Conservation (phyloP, 2,113 vertebrate genomes). For the Coturnix japonica region DNA sequence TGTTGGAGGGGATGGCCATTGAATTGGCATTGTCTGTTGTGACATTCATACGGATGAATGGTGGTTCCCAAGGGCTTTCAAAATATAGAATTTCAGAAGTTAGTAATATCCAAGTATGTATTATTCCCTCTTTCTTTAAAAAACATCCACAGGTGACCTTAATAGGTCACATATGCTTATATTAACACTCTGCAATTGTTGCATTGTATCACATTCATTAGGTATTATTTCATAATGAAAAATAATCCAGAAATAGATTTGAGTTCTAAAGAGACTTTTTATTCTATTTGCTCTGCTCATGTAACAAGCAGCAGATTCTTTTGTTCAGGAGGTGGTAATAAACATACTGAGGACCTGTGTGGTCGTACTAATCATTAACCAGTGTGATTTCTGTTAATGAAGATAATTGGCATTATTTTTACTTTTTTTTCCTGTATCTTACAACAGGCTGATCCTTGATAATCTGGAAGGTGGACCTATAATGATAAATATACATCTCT, state of each 20-base stretch:
- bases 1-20: neutral
- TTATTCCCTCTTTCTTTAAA: neutral
- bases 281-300: neutral
- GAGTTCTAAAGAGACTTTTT: neutral
- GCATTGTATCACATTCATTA: neutral
- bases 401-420: neutral
- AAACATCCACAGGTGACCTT: neutral
- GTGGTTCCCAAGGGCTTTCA: neutral
- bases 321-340: neutral
- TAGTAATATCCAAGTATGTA: neutral
- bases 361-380: neutral
- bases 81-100: neutral
- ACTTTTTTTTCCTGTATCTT: neutral
- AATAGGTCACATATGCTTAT: neutral
- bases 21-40: neutral
- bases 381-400: neutral
- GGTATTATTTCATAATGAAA: neutral
- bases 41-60: neutral
- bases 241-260: neutral
- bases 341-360: neutral
- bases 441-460: neutral
- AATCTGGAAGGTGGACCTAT: rapidly evolving
- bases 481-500: rapidly evolving
- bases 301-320: rapidly evolving
- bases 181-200: neutral